Base-by-base conservation (phyloP, 2,113 vertebrate species). In the Astur gentilis region DNA sequence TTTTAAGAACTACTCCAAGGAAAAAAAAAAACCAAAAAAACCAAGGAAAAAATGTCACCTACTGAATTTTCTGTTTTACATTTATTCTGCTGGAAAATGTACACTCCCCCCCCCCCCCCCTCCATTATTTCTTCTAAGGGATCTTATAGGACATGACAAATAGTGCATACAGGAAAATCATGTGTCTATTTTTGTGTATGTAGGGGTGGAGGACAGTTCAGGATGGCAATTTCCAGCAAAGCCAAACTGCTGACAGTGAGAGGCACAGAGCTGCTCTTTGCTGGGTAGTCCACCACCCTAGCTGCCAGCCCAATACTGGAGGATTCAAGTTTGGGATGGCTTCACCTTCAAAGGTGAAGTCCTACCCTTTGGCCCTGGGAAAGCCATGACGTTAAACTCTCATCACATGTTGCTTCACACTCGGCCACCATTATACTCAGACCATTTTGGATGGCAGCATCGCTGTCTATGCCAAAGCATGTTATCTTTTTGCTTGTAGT, bases 361-460 rank as follows among this genome's bases (percentile, higher is more conserved):
- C 34, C 71, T 77, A n/a, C 36, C 5, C 34, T 84, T 82, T 1
- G 0, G 38, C 2, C 0, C 10, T 36, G 25, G 21, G 11, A 42
- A 82, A 89, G n/a, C 12, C 55, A 38, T 16, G 25, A 50, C 1
- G 0, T 44, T 65, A 45, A 13, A 40, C 3, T 66, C 16, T 83
- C 71, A 13, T 58, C 26, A 32, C 20, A 19, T 0, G 0, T 38
- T 61, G 17, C 52, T 86, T 83, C 2, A 0, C 71, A 62, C 25
- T 38, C 52, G 31, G 42, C 26, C 36, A 26, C 25, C 1, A 0
- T 55, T 55, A 38, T 9, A 18, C 12, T 49, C 34, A 5, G 9
- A 44, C 25, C 2, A 1, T 34, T 82, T 83, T n/a, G 18, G 42
- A 57, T 23, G 79, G 50, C 32, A 85, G 23, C 1, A 1, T 26